These are phyloP conservation scores for Diorhabda sublineata DNA, from an alignment of 1,140 invertebrate genomes.

Conservation along the genomic window DNA sequence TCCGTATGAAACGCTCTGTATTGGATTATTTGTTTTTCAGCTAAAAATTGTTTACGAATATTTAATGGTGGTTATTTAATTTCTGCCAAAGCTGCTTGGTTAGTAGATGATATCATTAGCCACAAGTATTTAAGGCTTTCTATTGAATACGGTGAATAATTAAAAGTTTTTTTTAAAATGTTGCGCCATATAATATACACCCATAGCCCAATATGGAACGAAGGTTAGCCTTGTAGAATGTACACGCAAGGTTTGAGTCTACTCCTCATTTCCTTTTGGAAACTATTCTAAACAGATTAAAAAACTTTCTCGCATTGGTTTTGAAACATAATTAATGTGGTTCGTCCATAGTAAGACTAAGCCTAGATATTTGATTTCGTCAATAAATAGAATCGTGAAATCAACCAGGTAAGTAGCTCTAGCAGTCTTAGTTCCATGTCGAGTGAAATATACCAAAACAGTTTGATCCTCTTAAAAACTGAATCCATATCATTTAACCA, in stretches of 20 bases:
- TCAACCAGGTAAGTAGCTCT: not conserved
- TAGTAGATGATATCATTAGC: not conserved
- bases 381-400: not conserved
- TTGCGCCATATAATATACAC: not conserved
- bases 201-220: not conserved
- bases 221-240: not conserved
- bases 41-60: not conserved
- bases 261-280: not conserved
- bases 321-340: not conserved
- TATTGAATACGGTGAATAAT: not conserved
- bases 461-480: not conserved
- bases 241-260: not conserved
- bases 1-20: not conserved
- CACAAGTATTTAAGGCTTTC: not conserved
- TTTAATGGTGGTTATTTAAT: no score
- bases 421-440: not conserved
- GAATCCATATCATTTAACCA: not conserved
- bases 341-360: not conserved
- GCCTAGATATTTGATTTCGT: not conserved
- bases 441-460: not conserved
- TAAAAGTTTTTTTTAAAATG: not conserved
- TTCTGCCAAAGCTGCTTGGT: not conserved
- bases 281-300: not conserved
- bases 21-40: not conserved
- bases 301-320: not conserved